These are phyloP conservation scores for Rhinopomastus cyanomelas DNA, from an alignment of 2,113 vertebrate genomes.

Conservation along the genomic window DNA sequence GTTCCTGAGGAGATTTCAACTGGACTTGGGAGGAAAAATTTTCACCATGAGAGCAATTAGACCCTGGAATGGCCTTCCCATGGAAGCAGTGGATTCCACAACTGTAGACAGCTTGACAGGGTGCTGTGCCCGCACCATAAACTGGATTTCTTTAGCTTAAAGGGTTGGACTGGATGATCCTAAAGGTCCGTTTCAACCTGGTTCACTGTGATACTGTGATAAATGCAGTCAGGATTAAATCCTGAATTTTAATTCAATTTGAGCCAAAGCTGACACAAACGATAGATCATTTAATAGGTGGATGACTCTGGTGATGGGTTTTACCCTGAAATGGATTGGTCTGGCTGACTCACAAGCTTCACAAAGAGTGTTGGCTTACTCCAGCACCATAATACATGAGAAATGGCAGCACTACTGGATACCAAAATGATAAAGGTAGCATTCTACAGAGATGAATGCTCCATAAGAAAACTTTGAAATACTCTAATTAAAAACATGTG, in stretches of 20 bases:
- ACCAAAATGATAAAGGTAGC: conserved; percentile 1
- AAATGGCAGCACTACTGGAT: not conserved
- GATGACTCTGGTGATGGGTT: not conserved
- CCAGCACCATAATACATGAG: not conserved
- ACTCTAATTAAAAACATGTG: conserved; percentile 19
- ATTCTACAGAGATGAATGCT: not conserved
- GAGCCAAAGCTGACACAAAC: not conserved
- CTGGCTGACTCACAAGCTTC: not conserved
- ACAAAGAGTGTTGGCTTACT: not conserved
- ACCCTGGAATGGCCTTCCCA: no score
- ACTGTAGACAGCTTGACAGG: no score
- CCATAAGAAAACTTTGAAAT: conserved; percentile 24
- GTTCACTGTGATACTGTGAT: no score
- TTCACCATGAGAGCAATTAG: no score
- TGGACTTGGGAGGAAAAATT: no score
- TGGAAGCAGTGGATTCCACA: no score
- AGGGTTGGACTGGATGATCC: no score
- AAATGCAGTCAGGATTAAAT: not conserved
- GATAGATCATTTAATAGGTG: not conserved
- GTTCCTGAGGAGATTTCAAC: no score
- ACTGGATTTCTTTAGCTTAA: no score
- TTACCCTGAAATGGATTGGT: not conserved
- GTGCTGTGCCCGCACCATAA: no score
- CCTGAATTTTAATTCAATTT: not conserved
- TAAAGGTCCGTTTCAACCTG: no score